Percentiles rank a stretch among this genome's conserved stretches.
These are phyloP conservation scores for Procambarus virginalis DNA, from an alignment of 1,140 invertebrate genomes.

Conservation along the genomic window DNA sequence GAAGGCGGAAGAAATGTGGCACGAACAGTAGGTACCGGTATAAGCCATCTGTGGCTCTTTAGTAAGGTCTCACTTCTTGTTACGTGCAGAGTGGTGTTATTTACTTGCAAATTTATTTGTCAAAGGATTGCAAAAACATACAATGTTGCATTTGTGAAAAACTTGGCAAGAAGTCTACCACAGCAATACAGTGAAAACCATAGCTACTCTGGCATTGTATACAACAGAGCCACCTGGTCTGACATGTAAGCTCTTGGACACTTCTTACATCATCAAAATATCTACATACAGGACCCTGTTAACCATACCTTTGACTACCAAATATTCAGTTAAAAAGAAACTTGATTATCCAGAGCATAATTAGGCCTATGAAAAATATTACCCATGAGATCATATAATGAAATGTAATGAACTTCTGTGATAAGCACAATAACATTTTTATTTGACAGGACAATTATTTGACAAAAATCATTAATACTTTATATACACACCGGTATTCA, in stretches of 20 bases:
- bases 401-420: not conserved
- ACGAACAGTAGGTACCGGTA: not conserved
- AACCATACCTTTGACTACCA: not conserved
- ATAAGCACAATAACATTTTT: not conserved
- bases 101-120: not conserved
- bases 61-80: constrained; percentile 1
- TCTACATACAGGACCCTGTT: constrained; percentile 14
- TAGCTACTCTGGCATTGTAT: not conserved
- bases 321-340: not conserved
- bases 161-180: not conserved
- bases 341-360: constrained; percentile 6
- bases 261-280: not conserved
- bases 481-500: not conserved
- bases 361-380: not conserved
- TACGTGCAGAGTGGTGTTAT: not conserved
- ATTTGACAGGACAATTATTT: not conserved
- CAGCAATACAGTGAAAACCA: not conserved
- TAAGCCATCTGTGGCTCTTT: constrained; percentile 14
- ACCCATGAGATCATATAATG: not conserved
- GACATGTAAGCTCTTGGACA: not conserved
- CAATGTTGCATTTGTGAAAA: not conserved
- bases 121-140: not conserved
- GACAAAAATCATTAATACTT: not conserved
- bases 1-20: constrained; percentile 38
- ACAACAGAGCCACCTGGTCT: not conserved